Evolutionary conservation across 2,888 invertebrate genomes (phyloP), one percentile per base, ranked within the genome.

Genomic region (Syritta pipiens): DNA sequence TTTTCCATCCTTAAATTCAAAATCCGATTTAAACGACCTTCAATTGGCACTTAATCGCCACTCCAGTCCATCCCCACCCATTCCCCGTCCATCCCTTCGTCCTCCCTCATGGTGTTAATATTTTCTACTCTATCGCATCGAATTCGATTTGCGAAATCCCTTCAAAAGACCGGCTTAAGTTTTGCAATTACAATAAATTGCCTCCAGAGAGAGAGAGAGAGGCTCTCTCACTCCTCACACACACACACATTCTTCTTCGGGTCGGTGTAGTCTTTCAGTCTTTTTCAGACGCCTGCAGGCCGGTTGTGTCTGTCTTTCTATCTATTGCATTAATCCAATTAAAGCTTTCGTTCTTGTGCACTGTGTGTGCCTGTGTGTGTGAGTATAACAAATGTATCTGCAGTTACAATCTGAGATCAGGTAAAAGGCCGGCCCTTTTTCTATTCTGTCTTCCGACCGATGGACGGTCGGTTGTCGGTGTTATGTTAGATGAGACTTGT

Each of bases 111-210:
- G 57, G 72, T 79, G 72, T 49, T 72, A 72, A 79, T 79, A 67
- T 79, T 72, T 72, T 72, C 67, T 14, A 40, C 67, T 74, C 74
- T 68, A 62, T 67, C 55, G 72, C 62, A 72, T 72, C 65, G 53
- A 17, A 72, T 67, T 62, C 74, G 79, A 68, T 79, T 77, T 74
- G 62, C 68, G 35, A 68, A 79, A 74, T 79, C 74, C 74, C 44
- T 67, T 74, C 72, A 74, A 68, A 60, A 79, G 49, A 57, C 67
- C 74, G 26, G 74, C 79, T 79, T 79, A 79, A 74, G 57, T 74
- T 57, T 79, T 74, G 67, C 79, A 74, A 79, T 79, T 79, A 79
- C 79, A 72, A 68, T 68, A 74, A 74, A 79, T 74, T 74, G 79
- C 74, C 79, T 46, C 51, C 28, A 42, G 53, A 48, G 60, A 67